A percentile compares a stretch with the other conserved stretches of the same genome.
phyloP scores from a whole-genome alignment of 2,888 invertebrate genomes.

The Caenorhabditis angaria region DNA sequence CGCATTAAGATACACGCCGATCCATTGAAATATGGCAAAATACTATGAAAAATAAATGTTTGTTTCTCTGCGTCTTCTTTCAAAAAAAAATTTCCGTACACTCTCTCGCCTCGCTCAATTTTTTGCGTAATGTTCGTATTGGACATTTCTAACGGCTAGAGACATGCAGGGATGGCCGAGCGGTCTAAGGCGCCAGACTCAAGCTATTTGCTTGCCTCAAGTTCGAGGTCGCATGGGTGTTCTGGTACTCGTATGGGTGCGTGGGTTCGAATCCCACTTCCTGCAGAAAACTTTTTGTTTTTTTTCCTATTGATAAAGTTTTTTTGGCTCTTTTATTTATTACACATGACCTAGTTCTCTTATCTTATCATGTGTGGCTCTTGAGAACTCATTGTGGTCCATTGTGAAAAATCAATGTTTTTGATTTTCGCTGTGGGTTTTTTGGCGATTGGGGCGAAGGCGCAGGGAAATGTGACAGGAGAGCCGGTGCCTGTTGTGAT shows the following conservation, averaged over 20 bases:
- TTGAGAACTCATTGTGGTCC: too few relatives aligned
- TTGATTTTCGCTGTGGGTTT: too few relatives aligned
- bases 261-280: slow-evolving; percentile 66
- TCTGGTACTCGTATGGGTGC: slow-evolving; percentile 63
- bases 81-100: too few relatives aligned
- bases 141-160: too few relatives aligned
- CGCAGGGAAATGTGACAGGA: slow-evolving; percentile 22
- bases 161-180: slow-evolving; percentile 71
- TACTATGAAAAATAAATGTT: neutral
- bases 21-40: too few relatives aligned
- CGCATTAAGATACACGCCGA: neutral
- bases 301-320: too few relatives aligned
- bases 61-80: neutral
- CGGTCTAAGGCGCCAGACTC: slow-evolving; percentile 74
- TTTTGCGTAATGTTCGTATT: too few relatives aligned
- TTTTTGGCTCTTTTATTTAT: too few relatives aligned
- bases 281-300: slow-evolving; percentile 25
- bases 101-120: neutral
- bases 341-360: too few relatives aligned
- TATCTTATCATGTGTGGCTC: too few relatives aligned
- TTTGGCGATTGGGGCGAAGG: neutral
- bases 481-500: slow-evolving; percentile 80
- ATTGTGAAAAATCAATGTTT: too few relatives aligned
- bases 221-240: slow-evolving; percentile 48
- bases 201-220: slow-evolving; percentile 64